Evolutionary conservation across 2,888 invertebrate species (phyloP).

Genomic region (Meteorus cinctellus): DNA sequence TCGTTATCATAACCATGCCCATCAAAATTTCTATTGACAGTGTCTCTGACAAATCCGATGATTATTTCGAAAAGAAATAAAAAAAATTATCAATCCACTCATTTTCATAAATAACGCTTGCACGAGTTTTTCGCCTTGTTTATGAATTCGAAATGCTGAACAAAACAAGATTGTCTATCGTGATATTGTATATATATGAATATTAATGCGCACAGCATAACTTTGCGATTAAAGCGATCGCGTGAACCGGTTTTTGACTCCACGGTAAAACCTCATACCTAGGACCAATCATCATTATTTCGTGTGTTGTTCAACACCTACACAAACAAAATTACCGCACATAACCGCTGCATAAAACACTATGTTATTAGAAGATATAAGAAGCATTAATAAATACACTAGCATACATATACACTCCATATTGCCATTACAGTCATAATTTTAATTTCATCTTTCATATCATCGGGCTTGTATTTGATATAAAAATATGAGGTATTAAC

Average conservation of each 20-base stretch:
- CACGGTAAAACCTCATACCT: conserved; percentile 62
- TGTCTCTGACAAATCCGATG: no score
- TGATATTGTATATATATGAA: background rate
- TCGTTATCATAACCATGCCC: no score
- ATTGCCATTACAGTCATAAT: background rate
- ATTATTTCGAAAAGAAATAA: no score
- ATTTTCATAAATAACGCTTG: no score
- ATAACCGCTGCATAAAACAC: background rate
- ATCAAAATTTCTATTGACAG: no score
- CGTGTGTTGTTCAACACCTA: conserved; percentile 60
- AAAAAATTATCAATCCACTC: no score
- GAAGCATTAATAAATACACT: conserved; percentile 9
- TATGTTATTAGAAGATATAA: background rate
- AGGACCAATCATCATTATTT: conserved; percentile 66
- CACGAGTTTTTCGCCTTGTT: background rate
- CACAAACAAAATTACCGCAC: conserved; percentile 48
- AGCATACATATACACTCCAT: conserved; percentile 8
- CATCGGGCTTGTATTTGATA: conserved; percentile 42
- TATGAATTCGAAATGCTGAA: background rate
- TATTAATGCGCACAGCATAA: background rate
- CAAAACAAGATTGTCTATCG: background rate
- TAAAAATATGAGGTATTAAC: conserved; percentile 7
- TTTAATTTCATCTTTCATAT: conserved; percentile 27
- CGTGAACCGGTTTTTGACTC: conserved; percentile 61
- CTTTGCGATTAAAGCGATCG: conserved; percentile 43